Conservation (phyloP, 2,113 vertebrate species). For the Manacus vitellinus region DNA sequence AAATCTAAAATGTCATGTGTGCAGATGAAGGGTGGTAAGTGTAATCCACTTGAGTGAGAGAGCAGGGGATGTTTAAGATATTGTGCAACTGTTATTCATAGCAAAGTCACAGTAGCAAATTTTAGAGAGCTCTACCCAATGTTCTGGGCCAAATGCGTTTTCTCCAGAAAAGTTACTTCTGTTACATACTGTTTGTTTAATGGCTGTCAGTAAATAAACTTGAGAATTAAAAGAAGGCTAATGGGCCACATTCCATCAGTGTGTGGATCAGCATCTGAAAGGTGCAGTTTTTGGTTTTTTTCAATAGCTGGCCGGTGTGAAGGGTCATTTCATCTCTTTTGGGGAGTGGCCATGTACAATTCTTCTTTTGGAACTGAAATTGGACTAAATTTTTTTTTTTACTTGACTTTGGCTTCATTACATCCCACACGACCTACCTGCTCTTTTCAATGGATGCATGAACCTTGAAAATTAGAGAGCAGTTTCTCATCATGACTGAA, state of each 20-base stretch:
- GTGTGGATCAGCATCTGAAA: neutral
- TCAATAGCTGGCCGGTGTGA: neutral
- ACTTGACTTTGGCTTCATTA: neutral
- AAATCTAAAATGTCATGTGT: neutral
- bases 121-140: neutral
- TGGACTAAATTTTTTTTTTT: neutral
- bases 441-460: neutral
- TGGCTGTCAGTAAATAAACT: neutral
- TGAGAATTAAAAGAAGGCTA: neutral
- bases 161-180: neutral
- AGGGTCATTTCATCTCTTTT: neutral
- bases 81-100: neutral
- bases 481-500: neutral
- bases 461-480: neutral
- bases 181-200: neutral
- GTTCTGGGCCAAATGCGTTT: neutral
- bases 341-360: neutral
- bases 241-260: neutral
- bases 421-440: fast-evolving
- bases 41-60: neutral
- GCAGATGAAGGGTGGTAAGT: neutral
- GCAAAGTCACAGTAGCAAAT: neutral
- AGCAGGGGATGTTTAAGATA: neutral
- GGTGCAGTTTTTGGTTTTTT: neutral
- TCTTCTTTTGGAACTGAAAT: neutral